Conservation (phyloP, 2,113 vertebrate genomes). For the Excalfactoria chinensis region DNA sequence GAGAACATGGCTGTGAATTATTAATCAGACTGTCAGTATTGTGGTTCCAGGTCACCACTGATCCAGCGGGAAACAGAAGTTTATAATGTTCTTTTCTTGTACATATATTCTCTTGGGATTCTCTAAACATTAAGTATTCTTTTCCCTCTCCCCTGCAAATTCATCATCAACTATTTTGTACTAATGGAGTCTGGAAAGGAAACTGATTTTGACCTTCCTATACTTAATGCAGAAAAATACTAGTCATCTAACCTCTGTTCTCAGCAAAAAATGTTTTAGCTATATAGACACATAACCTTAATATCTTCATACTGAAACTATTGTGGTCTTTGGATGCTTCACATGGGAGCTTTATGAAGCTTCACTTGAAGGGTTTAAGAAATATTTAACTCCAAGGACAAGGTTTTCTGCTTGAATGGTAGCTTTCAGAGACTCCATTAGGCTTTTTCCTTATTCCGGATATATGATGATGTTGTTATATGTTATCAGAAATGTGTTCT, state of each 20-base stretch:
- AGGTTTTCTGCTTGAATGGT: not conserved
- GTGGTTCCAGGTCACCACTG: not conserved
- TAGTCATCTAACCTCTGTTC: not conserved
- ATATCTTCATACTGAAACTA: not conserved
- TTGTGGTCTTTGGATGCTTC: not conserved
- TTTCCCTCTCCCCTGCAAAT: not conserved
- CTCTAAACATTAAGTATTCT: not conserved
- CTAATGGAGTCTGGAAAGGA: not conserved
- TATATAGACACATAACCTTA: not conserved
- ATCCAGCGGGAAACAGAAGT: not conserved
- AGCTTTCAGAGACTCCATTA: not conserved
- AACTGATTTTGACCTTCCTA: not conserved
- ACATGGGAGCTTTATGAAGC: not conserved
- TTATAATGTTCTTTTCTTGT: not conserved
- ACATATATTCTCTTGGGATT: not conserved
- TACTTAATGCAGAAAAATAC: not conserved
- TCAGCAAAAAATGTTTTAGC: not conserved
- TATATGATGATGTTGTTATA: not conserved
- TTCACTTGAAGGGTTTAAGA: not conserved
- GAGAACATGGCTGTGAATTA: not conserved
- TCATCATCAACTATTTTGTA: not conserved
- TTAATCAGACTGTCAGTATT: not conserved
- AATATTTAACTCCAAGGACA: not conserved
- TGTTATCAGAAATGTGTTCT: not conserved
- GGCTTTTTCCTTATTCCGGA: not conserved